Evolutionary conservation across 1,140 invertebrate genomes (phyloP), one percentile per base, ranked within the genome.

Genomic region (Medauroidea extradentata): DNA sequence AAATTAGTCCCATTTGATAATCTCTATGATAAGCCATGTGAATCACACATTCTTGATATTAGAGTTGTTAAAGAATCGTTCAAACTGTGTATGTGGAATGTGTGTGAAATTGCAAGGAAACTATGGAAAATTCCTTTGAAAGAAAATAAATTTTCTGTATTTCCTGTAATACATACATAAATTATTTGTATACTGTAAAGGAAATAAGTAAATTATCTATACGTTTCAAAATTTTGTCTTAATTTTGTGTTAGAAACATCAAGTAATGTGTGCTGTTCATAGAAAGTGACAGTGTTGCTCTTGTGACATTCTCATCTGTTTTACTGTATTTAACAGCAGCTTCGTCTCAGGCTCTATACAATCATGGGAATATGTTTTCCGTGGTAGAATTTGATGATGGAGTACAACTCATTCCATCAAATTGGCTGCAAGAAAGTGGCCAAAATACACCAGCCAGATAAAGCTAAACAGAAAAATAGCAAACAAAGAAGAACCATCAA

Each of bases 1-100:
- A 51, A n/a, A 51, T 29, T 51, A 16, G 21, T 51, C 13, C 49
- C 49, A 51, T 16, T 51, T 13, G 23, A 51, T 13, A 29, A 51
- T 51, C 24, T 51, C n/a, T 51, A 51, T 51, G 29, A 24, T 51
- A 18, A 24, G 29, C 49, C 49, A 51, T 51, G 49, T 51, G 21
- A 18, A 21, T 51, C 49, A 13, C 14, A 3, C 24, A 51, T 27
- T 13, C 29, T 51, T 16, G 24, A 24, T 29, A 51, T 51, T 51
- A 24, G 29, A 51, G 19, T 51, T 23, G 49, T 51, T n/a, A 51
- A 51, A 51, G 49, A 51, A 29, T 24, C 24, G 4, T 27, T 16
- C 5, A 25, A 29, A 51, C 16, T 51, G 19, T 51, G 29, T 51
- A 7, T 29, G 24, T 51, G 49, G 49, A 24, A 24, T 51, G 14